Base-by-base conservation (phyloP, 2,113 vertebrate species). In the Burhinus bistriatus region DNA sequence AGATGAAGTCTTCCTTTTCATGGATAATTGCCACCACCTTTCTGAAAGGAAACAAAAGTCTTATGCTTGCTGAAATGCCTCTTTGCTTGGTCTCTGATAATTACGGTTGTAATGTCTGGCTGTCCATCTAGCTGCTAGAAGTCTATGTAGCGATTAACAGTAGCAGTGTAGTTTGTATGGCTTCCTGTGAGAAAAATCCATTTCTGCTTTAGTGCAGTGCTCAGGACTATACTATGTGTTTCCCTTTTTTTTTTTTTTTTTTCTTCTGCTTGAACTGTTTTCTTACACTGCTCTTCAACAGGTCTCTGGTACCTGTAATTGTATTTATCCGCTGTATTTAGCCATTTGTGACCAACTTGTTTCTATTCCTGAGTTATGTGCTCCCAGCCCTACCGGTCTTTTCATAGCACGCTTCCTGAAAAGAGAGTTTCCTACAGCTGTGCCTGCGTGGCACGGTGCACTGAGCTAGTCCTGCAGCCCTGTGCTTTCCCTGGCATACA, bases 361-460 rank as follows among this genome's bases (percentile, higher is more conserved):
- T 94, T 91, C 69, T 92, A 0, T 59, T 79, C 52, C 65, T 19
- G 55, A 59, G 9, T 11, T 52, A 26, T 3, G 22, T 70, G 26
- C 18, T 94, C 38, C 27, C 45, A 52, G 30, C 17, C 34, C 0
- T 2, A 27, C 14, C 27, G 30, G 12, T 78, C 55, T 57, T 80
- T 78, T 78, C 44, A 40, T 8, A 34, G 36, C 25, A 61, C 0
- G 0, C 25, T 75, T 89, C 71, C 61, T 42, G 51, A 79, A 86
- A 78, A 79, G 29, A 40, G 32, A 66, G 18, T 75, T 95, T 70
- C 64, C 80, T 57, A 62, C 52, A 85, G 38, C 42, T 6, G 11
- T 47, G 47, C 20, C 66, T 52, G 47, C 1, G 0, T 40, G 76
- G 15, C n/a, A 13, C 1, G 3, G 21, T 36, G 17, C 44, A 11